Base-by-base conservation (phyloP, 2,113 vertebrate species). In the Corythornis vintsioides region DNA sequence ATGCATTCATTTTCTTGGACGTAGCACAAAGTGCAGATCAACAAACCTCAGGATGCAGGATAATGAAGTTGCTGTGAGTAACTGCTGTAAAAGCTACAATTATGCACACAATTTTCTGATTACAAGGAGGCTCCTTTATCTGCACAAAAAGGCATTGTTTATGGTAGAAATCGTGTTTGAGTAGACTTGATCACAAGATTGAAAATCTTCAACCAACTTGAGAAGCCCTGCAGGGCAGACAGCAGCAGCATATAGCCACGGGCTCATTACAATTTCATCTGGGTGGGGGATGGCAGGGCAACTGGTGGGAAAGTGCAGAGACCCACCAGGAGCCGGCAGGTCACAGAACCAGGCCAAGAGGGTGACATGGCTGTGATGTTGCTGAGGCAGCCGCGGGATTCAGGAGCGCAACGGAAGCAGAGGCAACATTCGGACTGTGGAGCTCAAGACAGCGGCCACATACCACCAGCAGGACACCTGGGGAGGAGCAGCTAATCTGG, bases 31-130 rank as follows among this genome's bases (percentile, higher is more conserved):
- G 43, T 24, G 78, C 4, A 11, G 29, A 60, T n/a, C 13, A 85
- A 29, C 24, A 50, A 2, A 4, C 0, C 0, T 57, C 42, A 78
- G 45, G 56, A 65, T 24, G 71, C 7, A 15, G 7, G 42, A 11
- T 35, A 71, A 89, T 29, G 5, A 50, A 70, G 43, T 71, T 83
- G 18, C 10, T 67, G 33, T 47, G 9, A 77, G 85, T 53, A 28
- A 42, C 26, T 61, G 10, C 16, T 72, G 9, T 43, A 16, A 69
- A 87, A 86, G 21, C 1, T 6, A 70, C 8, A 92, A 38, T 52
- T 50, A 7, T 10, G 17, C 13, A 9, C 50, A 20, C 4, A 18
- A 3, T 60, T 86, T 76, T 50, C 14, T 21, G 25, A 9, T 12
- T 60, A 21, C 7, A 22, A 33, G 17, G 16, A 86, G 86, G 50